These are phyloP conservation scores for Corvus cornix DNA, from an alignment of 2,113 vertebrate genomes.

Conservation along the genomic window DNA sequence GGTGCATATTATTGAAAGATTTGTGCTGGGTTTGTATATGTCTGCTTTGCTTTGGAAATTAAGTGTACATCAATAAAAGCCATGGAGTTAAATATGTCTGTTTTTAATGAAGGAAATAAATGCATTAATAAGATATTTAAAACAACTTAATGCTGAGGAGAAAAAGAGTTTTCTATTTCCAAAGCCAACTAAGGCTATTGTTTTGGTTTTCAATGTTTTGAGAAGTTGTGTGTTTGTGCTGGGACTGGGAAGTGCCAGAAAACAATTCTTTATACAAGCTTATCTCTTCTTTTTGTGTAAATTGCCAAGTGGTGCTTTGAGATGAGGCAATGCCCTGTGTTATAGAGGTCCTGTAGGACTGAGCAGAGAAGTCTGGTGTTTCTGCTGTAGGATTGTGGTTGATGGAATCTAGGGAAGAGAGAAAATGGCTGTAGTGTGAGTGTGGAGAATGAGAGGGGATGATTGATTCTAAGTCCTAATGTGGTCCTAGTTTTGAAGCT, in stretches of 20 bases:
- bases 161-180: background rate
- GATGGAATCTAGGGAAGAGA: background rate
- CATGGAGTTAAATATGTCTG: background rate
- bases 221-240: background rate
- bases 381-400: background rate
- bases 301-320: background rate
- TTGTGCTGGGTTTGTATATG: accelerated
- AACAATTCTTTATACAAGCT: background rate
- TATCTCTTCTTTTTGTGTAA: background rate
- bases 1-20: accelerated
- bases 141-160: background rate
- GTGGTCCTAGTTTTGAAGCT: background rate
- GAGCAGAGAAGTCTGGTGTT: background rate
- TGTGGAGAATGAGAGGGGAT: background rate
- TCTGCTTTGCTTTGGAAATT: background rate
- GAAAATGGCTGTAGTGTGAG: background rate
- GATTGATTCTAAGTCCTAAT: accelerated
- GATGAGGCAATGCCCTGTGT: background rate
- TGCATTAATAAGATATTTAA: background rate
- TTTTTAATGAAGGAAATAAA: background rate
- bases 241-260: background rate
- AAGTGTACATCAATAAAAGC: background rate
- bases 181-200: accelerated
- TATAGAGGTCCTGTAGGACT: background rate
- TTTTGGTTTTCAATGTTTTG: background rate